Evolutionary conservation across 2,113 vertebrate species (phyloP).

Genomic region (Sisor rabdophorus): DNA sequence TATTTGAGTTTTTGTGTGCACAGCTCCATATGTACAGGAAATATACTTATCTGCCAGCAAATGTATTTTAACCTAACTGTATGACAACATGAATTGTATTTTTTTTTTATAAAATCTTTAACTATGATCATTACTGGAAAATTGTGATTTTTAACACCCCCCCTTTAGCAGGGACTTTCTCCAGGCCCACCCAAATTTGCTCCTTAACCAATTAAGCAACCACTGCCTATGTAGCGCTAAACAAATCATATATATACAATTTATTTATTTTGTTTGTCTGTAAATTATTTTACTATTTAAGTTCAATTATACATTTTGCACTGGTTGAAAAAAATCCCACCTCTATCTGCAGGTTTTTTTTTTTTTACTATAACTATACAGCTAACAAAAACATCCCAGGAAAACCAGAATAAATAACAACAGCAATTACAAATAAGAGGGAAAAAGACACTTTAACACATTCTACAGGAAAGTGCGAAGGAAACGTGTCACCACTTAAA

Average conservation of each 20-base stretch:
- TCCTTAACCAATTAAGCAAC: no score
- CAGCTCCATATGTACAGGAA: no score
- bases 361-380: neutral
- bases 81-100: neutral
- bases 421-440: neutral
- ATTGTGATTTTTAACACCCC: no score
- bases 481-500: conserved; percentile 42
- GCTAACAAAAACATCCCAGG: neutral
- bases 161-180: no score
- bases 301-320: neutral
- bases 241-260: neutral
- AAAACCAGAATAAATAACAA: neutral
- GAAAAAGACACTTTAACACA: conserved; percentile 36
- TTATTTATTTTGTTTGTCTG: neutral
- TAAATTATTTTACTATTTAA: neutral
- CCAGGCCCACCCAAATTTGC: no score
- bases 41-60: no score
- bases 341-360: neutral
- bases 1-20: no score
- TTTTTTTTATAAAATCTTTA: no score
- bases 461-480: conserved; percentile 50
- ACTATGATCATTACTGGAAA: no score
- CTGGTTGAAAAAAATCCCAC: neutral
- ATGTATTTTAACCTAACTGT: neutral
- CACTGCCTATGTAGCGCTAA: no score